Conservation (phyloP, 2,797 vertebrate species). For the Sphenodon punctatus region DNA sequence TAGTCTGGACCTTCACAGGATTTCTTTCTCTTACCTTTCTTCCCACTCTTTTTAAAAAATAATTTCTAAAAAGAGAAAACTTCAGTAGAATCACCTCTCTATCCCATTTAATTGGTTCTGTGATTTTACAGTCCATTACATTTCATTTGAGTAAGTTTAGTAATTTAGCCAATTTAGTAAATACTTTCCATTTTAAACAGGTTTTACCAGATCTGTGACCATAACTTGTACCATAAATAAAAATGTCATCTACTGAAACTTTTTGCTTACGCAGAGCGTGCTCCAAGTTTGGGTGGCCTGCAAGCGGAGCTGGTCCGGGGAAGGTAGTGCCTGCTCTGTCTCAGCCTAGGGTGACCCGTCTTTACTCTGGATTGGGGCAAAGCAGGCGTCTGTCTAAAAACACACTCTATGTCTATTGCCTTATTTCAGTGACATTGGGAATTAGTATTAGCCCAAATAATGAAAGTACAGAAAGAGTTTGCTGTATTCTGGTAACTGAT, state of each 20-base stretch:
- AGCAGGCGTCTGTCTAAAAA: too few relatives aligned
- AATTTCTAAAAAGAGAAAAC: not conserved
- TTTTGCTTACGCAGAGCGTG: not conserved
- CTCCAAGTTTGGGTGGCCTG: too few relatives aligned
- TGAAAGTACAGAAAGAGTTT: not conserved
- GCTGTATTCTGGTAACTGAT: not conserved
- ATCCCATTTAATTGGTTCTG: not conserved
- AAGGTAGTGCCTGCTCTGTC: too few relatives aligned
- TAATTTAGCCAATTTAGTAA: too few relatives aligned
- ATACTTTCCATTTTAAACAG: not conserved
- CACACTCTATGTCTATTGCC: not conserved
- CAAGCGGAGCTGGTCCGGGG: too few relatives aligned
- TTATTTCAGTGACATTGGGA: not conserved
- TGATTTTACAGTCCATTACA: not conserved
- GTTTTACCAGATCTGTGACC: not conserved
- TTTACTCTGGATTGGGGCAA: too few relatives aligned
- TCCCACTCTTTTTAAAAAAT: not conserved
- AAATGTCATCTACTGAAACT: not conserved
- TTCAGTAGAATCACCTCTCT: not conserved
- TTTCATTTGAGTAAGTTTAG: too few relatives aligned
- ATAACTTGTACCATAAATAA: constrained; percentile 1
- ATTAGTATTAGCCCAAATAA: not conserved
- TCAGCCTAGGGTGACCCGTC: too few relatives aligned
- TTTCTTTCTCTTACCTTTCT: not conserved
- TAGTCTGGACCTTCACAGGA: not conserved